Base-by-base conservation (phyloP, 2,113 vertebrate genomes). In the Struthidea cinerea region DNA sequence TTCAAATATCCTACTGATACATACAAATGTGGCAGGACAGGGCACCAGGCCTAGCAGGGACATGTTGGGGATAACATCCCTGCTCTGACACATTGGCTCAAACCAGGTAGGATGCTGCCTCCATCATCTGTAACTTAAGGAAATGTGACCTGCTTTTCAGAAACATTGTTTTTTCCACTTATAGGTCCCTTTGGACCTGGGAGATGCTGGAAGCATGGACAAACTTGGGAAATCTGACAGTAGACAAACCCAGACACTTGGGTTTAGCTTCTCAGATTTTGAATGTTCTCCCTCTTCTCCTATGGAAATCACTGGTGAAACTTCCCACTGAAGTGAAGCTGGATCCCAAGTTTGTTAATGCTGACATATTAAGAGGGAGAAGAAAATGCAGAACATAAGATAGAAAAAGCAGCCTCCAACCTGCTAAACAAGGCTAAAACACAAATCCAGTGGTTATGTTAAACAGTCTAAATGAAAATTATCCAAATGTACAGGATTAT, bases 361-460 rank as follows among this genome's bases (percentile, higher is more conserved):
- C n/a, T 81, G 56, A 53, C 57, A 49, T 74, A 90, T 70, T 85
- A 88, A 92, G 16, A 75, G 21, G 16, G 49, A 88, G 50, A 90
- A 88, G 57, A 89, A 89, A 91, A 73, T 64, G 49, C 21, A 93
- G 78, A 93, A 63, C 22, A 7, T 61, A 84, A 75, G 27, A 49
- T 6, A 86, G 90, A 96, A 87, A 91, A 79, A 17, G 32, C 47
- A 93, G 46, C 26, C 65, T 79, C 92, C 65, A 93, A 86, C 94
- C 84, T 89, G 92, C 73, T 3, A 5, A 94, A 81, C 93, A 89
- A 89, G 93, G 96, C 90, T 90, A 68, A 87, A 92, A 96, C 73
- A 97, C 94, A 95, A 96, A 97, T 95, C 44, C 7, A 2, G 92
- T 95, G 90, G 96, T 96, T 93, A 94, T 96, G 88, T 53, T 96